Evolutionary conservation across 2,113 vertebrate species (phyloP).

Genomic region (Turdus rufiventris): DNA sequence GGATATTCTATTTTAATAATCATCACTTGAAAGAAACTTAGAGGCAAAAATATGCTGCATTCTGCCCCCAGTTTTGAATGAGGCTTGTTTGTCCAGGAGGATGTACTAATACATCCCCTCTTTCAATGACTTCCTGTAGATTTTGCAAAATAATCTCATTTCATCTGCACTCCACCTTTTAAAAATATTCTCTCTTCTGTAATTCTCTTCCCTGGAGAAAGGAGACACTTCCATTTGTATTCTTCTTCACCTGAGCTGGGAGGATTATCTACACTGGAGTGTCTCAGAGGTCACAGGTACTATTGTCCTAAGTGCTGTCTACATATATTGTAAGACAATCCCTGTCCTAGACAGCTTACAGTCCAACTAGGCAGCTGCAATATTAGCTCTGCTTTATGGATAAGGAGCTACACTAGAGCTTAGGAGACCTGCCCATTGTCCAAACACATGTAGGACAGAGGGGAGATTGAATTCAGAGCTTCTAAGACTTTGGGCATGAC

Average conservation of each 20-base stretch:
- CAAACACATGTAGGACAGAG: neutral
- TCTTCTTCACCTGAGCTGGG: neutral
- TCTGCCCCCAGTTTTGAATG: neutral
- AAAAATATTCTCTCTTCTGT: neutral
- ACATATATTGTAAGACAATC: slow-evolving; percentile 18
- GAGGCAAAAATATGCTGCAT: neutral
- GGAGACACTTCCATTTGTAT: neutral
- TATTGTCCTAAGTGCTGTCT: slow-evolving; percentile 1
- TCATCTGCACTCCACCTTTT: neutral
- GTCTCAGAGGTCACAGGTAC: neutral
- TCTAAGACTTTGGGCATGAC: neutral
- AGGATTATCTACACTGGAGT: neutral
- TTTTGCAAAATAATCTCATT: neutral
- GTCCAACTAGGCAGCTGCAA: neutral
- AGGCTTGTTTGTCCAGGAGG: neutral
- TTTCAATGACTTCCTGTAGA: neutral
- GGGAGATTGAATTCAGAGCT: neutral
- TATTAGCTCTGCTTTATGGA: neutral
- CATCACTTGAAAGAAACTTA: neutral
- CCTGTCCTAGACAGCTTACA: slow-evolving; percentile 3
- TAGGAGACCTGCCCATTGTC: neutral
- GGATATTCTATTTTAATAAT: neutral
- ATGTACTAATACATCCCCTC: neutral
- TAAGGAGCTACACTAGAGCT: neutral
- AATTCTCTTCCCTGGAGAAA: neutral